Evolutionary conservation across 2,113 vertebrate genomes (phyloP).

Genomic region (Lipophrys pholis): DNA sequence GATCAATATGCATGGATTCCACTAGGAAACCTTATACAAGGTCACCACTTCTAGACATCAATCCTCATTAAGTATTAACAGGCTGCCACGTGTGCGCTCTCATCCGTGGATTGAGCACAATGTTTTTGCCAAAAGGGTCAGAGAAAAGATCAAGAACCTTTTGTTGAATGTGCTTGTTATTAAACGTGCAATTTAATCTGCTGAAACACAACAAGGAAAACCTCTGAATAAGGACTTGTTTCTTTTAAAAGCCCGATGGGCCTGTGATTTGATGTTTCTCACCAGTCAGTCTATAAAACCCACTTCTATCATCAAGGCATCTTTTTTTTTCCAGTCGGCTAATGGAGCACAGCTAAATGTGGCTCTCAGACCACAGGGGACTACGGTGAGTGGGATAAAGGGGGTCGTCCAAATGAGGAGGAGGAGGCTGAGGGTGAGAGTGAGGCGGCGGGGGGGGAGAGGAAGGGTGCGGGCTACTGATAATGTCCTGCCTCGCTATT

Average conservation of each 20-base stretch:
- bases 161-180: slow-evolving; percentile 22
- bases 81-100: slow-evolving; percentile 55
- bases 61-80: slow-evolving; percentile 85
- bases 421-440: slow-evolving; percentile 34
- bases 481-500: slow-evolving; percentile 64
- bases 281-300: slow-evolving; percentile 36
- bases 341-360: slow-evolving; percentile 75
- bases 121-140: slow-evolving; percentile 25
- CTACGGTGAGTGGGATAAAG: slow-evolving; percentile 54
- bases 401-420: slow-evolving; percentile 65
- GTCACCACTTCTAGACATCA: slow-evolving; percentile 80
- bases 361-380: slow-evolving; percentile 61
- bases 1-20: slow-evolving; percentile 81
- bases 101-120: slow-evolving; percentile 28
- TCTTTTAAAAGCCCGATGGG: neutral
- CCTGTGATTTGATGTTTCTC: no score
- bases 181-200: slow-evolving; percentile 16
- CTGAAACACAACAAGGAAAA: slow-evolving; percentile 7
- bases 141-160: slow-evolving; percentile 43
- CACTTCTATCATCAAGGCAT: slow-evolving; percentile 54
- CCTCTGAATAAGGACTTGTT: neutral
- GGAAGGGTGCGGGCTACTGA: slow-evolving; percentile 66
- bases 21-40: slow-evolving; percentile 80
- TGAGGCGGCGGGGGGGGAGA: slow-evolving; percentile 26
- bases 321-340: slow-evolving; percentile 42